Evolutionary conservation across 2,888 invertebrate species (phyloP), one percentile per base, ranked within the genome.

Genomic region (Cheilosia soror): DNA sequence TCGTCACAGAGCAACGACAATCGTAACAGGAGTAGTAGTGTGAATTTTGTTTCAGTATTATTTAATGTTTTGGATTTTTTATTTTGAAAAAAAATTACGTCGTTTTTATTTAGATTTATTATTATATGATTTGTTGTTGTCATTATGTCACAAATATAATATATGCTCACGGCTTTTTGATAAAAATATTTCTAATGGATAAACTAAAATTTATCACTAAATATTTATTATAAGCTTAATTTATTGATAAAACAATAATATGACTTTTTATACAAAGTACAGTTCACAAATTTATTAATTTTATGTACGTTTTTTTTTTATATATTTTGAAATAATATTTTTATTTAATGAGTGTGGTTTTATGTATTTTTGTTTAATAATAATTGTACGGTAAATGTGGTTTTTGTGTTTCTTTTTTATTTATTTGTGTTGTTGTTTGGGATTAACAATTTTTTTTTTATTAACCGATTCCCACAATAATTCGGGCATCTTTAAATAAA

Each of bases 1-100:
- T 84, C 80, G 20, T 55, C 55, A n/a, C 84, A 84, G 20, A 78
- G 40, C 40, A 81, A 66, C n/a, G 72, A 83, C 51, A 68, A 73
- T 69, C 80, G 78, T 83, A 89, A 75, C 87, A 88, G 87, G 84
- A 89, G 82, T 88, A 89, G 84, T 87, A 89, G 82, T 88, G 89
- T 87, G 65, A 88, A 89, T 88, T 89, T 92, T 88, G 90, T 91
- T 89, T 92, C 90, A 84, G 89, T 92, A 88, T 89, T 92, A 89
- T 91, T 92, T 88, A 92, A 91, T 89, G 90, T 92, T 88, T 90
- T 92, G 88, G 92, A 92, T 87, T 92, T 92, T 89, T 87, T 92
- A 86, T 92, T 92, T 89, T 92, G 29, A 86, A 62, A 86, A 57
- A 51, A 68, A 68, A 40, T n/a, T n/a, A n/a, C 49, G 53, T 72